phyloP scores from a whole-genome alignment of 2,888 invertebrate genomes.

The Eupithecia abbreviata region DNA sequence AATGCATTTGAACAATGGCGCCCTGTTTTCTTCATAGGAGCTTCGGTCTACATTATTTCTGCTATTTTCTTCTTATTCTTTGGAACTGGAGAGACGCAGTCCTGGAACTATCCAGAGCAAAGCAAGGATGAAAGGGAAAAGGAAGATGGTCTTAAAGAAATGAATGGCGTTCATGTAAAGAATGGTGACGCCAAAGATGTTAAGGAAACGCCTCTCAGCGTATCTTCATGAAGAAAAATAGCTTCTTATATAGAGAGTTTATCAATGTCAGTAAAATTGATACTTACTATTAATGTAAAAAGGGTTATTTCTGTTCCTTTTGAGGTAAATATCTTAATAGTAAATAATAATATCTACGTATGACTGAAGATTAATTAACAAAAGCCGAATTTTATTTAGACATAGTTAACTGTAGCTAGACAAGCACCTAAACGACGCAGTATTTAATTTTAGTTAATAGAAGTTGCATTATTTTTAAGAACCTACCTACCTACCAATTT shows the following conservation, averaged over 20 bases:
- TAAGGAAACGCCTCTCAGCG: slow-evolving; percentile 70
- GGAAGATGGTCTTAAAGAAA: slow-evolving; percentile 59
- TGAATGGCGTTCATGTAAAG: slow-evolving; percentile 53
- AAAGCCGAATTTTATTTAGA: slow-evolving; percentile 27
- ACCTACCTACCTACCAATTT: slow-evolving; percentile 2
- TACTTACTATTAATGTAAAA: background rate
- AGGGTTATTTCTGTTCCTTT: background rate
- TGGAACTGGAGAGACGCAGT: slow-evolving; percentile 87
- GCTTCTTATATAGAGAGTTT: slow-evolving; percentile 7
- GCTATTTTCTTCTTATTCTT: slow-evolving; percentile 88
- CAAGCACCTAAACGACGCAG: slow-evolving; percentile 13
- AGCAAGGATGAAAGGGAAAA: slow-evolving; percentile 52
- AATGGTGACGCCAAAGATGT: slow-evolving; percentile 60
- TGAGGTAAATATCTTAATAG: slow-evolving; percentile 17
- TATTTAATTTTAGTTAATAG: slow-evolving; percentile 24
- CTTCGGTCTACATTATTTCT: slow-evolving; percentile 87
- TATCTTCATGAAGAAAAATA: slow-evolving; percentile 49
- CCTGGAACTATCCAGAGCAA: slow-evolving; percentile 85
- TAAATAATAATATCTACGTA: slow-evolving; percentile 8
- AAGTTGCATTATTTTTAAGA: slow-evolving; percentile 16
- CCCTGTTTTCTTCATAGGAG: slow-evolving; percentile 88
- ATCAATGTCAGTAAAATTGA: slow-evolving; percentile 4
- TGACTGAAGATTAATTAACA: slow-evolving; percentile 28
- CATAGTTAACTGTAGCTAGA: background rate
- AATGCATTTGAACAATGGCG: slow-evolving; percentile 90